These are phyloP conservation scores for Rousettus leschenaultii DNA, from an alignment of 2,113 vertebrate genomes.

Conservation along the genomic window DNA sequence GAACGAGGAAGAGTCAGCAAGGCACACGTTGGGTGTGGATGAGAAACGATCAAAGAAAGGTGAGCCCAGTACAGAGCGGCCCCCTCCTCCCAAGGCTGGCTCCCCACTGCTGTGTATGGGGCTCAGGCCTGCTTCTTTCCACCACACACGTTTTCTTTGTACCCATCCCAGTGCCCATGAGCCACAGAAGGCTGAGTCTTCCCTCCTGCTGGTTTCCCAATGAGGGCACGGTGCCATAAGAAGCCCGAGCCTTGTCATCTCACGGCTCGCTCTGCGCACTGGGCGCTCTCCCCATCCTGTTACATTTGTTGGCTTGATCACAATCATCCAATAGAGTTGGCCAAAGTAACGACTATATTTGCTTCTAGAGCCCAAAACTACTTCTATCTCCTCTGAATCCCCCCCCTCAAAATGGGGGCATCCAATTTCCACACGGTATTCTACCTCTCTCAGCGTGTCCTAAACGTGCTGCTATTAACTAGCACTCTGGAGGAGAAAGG, in stretches of 20 bases:
- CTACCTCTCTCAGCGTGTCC: background rate
- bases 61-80: background rate
- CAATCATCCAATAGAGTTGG: background rate
- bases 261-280: background rate
- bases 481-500: background rate
- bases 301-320: background rate
- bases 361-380: background rate
- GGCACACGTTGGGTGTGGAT: background rate
- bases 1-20: background rate
- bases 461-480: background rate
- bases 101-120: background rate
- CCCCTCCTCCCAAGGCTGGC: background rate
- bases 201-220: background rate
- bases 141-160: background rate
- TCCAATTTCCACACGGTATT: background rate
- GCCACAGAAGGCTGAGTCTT: background rate
- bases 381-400: background rate
- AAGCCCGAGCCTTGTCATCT: background rate
- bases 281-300: background rate
- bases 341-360: background rate
- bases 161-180: background rate
- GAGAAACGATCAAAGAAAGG: background rate
- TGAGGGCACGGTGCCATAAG: background rate
- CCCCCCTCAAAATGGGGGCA: background rate
- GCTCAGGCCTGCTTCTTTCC: background rate